A percentile compares a stretch with the other conserved stretches of the same genome.
Evolutionary conservation across 2,113 vertebrate species (phyloP).

Genomic region (Ammodramus savannarum): DNA sequence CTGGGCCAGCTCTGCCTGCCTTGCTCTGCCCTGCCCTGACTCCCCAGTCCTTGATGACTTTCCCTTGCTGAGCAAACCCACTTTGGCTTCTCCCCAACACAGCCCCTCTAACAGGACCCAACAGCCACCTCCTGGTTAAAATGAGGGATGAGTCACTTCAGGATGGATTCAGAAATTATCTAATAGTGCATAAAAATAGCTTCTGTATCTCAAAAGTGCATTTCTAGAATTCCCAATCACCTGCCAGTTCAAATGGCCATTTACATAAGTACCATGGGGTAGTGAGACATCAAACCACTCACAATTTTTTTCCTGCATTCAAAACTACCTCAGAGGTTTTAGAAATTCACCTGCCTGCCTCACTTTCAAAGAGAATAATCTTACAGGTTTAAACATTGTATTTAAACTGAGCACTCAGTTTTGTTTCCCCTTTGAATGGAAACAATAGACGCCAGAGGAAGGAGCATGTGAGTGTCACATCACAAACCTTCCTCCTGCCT

Average conservation of each 20-base stretch:
- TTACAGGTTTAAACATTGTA: neutral
- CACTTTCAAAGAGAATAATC: neutral
- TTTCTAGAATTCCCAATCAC: neutral
- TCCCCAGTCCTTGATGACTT: neutral
- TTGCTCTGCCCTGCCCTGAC: neutral
- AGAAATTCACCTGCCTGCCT: neutral
- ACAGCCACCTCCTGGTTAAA: neutral
- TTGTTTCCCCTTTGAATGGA: constrained; percentile 3
- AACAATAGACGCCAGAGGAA: neutral
- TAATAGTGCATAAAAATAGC: neutral
- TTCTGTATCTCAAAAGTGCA: neutral
- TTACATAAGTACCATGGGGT: neutral
- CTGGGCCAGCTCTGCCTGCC: neutral
- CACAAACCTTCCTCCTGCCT: neutral
- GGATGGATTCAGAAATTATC: neutral
- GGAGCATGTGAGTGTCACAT: neutral
- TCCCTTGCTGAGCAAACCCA: neutral
- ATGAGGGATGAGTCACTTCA: neutral
- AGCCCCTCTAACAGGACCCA: neutral
- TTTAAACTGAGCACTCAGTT: neutral
- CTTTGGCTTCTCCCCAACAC: neutral
- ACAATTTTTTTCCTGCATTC: neutral
- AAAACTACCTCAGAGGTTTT: neutral
- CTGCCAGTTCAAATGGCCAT: neutral
- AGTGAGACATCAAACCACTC: neutral